Percentiles rank a stretch among this genome's conserved stretches.
These are phyloP conservation scores for Ophion ellenae DNA, from an alignment of 2,888 invertebrate species.

Conservation along the genomic window DNA sequence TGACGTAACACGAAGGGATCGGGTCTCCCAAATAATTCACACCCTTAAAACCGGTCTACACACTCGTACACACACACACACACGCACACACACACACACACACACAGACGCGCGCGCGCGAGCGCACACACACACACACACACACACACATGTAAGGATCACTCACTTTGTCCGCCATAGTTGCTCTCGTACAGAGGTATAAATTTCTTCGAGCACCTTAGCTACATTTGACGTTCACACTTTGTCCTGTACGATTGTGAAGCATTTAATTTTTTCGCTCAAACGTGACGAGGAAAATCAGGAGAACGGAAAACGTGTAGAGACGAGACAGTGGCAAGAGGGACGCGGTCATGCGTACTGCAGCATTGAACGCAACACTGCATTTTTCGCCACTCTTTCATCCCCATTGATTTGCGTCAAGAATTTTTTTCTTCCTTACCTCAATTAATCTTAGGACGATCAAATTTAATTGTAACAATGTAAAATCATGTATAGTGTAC, in stretches of 20 bases:
- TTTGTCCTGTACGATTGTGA: neutral
- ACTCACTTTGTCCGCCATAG: constrained; percentile 70
- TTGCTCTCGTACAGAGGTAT: constrained; percentile 39
- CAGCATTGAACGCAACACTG: constrained; percentile 25
- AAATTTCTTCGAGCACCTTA: constrained; percentile 18
- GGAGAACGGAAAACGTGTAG: constrained; percentile 29
- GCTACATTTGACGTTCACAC: constrained; percentile 52
- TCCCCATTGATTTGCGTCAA: constrained; percentile 41
- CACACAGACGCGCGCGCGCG: too few species aligned
- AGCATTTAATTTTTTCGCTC: constrained; percentile 23
- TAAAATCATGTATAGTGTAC: too few species aligned
- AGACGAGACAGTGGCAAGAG: constrained; percentile 38
- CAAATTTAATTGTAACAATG: too few species aligned
- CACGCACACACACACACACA: too few species aligned
- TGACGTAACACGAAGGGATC: constrained; percentile 25
- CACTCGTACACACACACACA: too few species aligned
- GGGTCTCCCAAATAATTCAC: constrained; percentile 1
- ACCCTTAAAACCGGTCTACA: neutral
- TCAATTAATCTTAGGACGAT: too few species aligned
- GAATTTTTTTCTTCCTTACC: neutral
- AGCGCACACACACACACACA: neutral
- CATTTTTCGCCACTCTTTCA: constrained; percentile 22
- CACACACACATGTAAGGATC: constrained; percentile 5
- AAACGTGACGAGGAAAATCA: constrained; percentile 35
- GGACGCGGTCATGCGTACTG: constrained; percentile 68